phyloP scores from a whole-genome alignment of 1,140 invertebrate species.

The Neodiprion fabricii region DNA sequence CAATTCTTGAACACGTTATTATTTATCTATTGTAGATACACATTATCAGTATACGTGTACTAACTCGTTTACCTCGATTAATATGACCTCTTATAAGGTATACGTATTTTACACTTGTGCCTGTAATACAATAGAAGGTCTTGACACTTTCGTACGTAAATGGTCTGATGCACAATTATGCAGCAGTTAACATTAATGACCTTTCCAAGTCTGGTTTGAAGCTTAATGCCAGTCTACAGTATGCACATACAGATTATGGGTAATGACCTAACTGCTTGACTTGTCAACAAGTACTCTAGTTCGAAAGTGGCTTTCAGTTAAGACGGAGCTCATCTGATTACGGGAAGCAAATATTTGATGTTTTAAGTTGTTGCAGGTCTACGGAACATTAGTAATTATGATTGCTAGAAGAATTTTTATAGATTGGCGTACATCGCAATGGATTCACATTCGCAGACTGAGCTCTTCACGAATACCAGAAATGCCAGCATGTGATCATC shows the following conservation, averaged over 20 bases:
- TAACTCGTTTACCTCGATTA: neutral
- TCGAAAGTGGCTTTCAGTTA: neutral
- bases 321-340: neutral
- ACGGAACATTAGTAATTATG: too few species aligned
- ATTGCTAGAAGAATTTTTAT: neutral
- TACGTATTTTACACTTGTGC: too few species aligned
- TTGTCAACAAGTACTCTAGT: neutral
- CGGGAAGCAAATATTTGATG: neutral
- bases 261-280: neutral
- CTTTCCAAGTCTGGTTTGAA: neutral
- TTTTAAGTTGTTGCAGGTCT: neutral
- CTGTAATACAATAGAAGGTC: too few species aligned
- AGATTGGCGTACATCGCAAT: neutral
- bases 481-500: slow-evolving; percentile 30
- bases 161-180: neutral
- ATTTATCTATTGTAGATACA: neutral
- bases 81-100: neutral
- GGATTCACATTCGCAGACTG: slow-evolving; percentile 24
- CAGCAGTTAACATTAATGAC: neutral
- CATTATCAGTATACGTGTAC: neutral
- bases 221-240: neutral
- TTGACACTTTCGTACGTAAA: too few species aligned
- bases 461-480: slow-evolving; percentile 24
- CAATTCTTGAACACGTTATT: too few species aligned
- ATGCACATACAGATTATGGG: neutral